Evolutionary conservation across 2,888 invertebrate genomes (phyloP), one percentile per base, ranked within the genome.

Genomic region (Tigriopus californicus): DNA sequence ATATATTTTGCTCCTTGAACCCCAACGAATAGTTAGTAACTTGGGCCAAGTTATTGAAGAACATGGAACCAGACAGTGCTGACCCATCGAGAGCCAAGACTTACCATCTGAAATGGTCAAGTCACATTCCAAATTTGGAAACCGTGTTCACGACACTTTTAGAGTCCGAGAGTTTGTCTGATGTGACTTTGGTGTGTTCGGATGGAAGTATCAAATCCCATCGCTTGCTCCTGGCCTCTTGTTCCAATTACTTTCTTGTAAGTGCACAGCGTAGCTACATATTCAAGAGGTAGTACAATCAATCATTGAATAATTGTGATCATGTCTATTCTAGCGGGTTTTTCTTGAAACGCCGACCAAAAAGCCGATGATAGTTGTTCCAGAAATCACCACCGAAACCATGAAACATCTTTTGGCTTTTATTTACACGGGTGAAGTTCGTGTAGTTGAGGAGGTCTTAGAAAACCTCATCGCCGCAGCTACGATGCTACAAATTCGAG

Each of bases 61-160:
- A 8, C 3, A 33, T 33, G 33, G 33, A 33, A 33, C 33, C 3
- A 33, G 33, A 33, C 33, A 33, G 33, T 33, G 33, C 8, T 33
- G 33, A 33, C 3, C 4, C 33, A 33, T 33, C 33, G 4, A 33
- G 33, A 8, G 33, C 52, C 20, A 52, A 52, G 24, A 25, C 52
- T n/a, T 52, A 25, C 33, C 18, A 52, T 52, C 13, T 52, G 10
- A 52, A 52, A 40, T 52, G 52, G 52, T 52, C 52, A 20, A 52
- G 52, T 13, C 52, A 52, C 22, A 25, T 52, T 20, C 52, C 52
- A 20, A 52, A 52, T n/a, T 25, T 52, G 52, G 52, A 52, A 13
- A 52, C 22, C 25, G 52, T 52, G 25, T 25, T 52, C 13, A 40
- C 52, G 33, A 25, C 15, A 11, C 52, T 52, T 15, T 24, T 52